A percentile compares a stretch with the other conserved stretches of the same genome.
Evolutionary conservation across 2,888 invertebrate species (phyloP).

Genomic region (Xestia xanthographa): DNA sequence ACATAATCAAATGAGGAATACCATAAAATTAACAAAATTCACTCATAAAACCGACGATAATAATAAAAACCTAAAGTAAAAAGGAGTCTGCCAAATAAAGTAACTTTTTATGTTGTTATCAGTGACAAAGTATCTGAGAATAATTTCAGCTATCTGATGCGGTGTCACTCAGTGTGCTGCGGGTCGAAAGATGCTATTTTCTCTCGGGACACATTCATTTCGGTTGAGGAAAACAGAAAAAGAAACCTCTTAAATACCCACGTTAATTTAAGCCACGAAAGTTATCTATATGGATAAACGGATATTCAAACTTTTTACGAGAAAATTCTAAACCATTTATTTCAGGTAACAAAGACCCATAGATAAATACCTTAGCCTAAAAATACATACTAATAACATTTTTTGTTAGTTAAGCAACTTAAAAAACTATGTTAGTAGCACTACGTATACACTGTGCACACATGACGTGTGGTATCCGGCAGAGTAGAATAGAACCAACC

Average conservation of each 20-base stretch:
- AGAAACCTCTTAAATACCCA: constrained; percentile 8
- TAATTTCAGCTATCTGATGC: constrained; percentile 49
- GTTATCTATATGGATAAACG: background rate
- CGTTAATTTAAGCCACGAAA: constrained; percentile 17
- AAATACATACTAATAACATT: no score
- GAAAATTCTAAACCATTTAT: background rate
- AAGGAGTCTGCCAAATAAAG: constrained; percentile 1
- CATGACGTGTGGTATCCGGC: no score
- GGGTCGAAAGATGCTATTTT: constrained; percentile 30
- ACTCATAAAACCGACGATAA: background rate
- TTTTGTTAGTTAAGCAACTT: no score
- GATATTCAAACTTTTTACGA: background rate
- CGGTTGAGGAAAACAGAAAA: constrained; percentile 31
- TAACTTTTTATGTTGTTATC: constrained; percentile 37
- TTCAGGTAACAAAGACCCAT: no score
- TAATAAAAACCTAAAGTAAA: constrained; percentile 3
- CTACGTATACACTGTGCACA: no score
- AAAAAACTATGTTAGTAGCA: no score
- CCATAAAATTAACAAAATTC: background rate
- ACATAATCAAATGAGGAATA: background rate
- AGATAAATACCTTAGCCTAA: no score
- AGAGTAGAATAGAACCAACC: no score
- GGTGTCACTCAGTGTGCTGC: constrained; percentile 28
- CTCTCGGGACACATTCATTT: constrained; percentile 37
- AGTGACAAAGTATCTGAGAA: constrained; percentile 32